A percentile compares a stretch with the other conserved stretches of the same genome.
Evolutionary conservation across 2,113 vertebrate species (phyloP).

Genomic region (Hoplias malabaricus): DNA sequence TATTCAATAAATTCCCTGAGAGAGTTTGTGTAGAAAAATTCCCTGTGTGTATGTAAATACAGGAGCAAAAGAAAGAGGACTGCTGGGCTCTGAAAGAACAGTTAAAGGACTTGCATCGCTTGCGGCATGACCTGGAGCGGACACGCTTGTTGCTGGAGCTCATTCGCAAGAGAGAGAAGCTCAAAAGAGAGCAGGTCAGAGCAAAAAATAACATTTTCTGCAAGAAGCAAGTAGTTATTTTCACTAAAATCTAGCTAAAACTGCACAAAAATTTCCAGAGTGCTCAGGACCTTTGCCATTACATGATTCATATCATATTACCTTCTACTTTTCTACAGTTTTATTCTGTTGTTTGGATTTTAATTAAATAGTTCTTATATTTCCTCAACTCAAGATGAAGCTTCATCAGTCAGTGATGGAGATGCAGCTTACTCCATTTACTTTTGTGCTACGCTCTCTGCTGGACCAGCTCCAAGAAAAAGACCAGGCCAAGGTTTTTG

Average conservation of each 20-base stretch:
- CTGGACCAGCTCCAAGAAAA: constrained; percentile 93
- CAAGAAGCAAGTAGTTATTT: background rate
- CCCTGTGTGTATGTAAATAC: background rate
- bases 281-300: background rate
- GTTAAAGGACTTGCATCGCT: constrained; percentile 94
- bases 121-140: constrained; percentile 94
- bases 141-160: constrained; percentile 92
- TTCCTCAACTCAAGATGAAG: constrained; percentile 79
- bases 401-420: constrained; percentile 91
- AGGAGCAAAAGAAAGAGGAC: constrained; percentile 83
- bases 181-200: constrained; percentile 93
- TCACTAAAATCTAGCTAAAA: background rate
- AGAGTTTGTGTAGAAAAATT: background rate
- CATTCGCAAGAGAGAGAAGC: constrained; percentile 96
- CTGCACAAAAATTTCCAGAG: too few relatives aligned
- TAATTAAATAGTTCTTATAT: background rate
- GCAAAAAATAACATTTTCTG: background rate
- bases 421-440: constrained; percentile 89
- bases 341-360: background rate
- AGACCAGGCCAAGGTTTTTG: constrained; percentile 89
- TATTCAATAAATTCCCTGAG: background rate
- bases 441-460: constrained; percentile 84
- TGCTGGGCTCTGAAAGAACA: constrained; percentile 89
- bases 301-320: background rate
- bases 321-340: background rate